phyloP scores from a whole-genome alignment of 1,140 invertebrate genomes.

The Papilio dardanus region DNA sequence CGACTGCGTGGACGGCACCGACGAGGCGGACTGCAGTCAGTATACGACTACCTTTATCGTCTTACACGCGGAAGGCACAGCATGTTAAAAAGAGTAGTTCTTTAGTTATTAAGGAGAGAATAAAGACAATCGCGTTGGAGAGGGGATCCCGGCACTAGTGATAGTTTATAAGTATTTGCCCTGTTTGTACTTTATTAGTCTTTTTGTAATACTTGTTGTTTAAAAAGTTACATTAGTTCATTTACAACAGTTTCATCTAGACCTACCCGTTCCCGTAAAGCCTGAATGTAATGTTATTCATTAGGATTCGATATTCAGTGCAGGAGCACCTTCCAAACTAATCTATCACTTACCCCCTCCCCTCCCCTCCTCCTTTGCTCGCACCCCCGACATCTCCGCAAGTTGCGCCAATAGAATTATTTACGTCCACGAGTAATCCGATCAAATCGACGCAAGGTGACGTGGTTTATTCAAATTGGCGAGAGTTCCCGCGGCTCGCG shows the following conservation, averaged over 20 bases:
- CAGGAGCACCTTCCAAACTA: background rate
- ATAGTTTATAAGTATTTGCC: no score
- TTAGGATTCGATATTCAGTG: background rate
- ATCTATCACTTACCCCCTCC: background rate
- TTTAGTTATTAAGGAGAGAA: no score
- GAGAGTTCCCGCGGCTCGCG: background rate
- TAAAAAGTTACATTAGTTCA: no score
- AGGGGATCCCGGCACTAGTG: no score
- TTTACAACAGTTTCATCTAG: background rate
- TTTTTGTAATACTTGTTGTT: no score
- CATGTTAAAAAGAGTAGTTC: no score
- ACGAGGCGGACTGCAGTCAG: slow-evolving; percentile 97
- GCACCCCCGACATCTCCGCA: background rate
- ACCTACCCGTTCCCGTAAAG: background rate
- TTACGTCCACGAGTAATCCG: slow-evolving; percentile 25
- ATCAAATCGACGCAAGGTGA: slow-evolving; percentile 15
- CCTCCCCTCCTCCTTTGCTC: no score
- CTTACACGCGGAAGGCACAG: no score
- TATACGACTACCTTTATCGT: slow-evolving; percentile 59
- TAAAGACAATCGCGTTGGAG: no score
- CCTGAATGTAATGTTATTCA: background rate
- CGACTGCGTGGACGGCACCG: slow-evolving; percentile 96
- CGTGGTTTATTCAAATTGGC: slow-evolving; percentile 9
- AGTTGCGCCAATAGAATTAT: slow-evolving; percentile 18
- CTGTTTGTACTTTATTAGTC: no score